These are phyloP conservation scores for Heliconius erato DNA, from an alignment of 2,888 invertebrate genomes.

Conservation along the genomic window DNA sequence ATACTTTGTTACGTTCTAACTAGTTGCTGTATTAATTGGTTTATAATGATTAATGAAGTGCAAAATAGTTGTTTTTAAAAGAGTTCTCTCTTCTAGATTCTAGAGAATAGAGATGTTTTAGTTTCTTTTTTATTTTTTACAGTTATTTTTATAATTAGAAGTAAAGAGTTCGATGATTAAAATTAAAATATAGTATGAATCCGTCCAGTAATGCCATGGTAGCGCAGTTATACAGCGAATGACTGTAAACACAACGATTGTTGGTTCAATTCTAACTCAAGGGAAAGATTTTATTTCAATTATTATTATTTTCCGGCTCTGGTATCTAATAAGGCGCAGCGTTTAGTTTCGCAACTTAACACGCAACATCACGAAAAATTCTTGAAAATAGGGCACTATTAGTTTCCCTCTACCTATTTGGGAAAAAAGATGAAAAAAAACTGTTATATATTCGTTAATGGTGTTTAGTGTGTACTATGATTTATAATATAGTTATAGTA, in stretches of 20 bases:
- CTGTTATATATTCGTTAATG: not conserved
- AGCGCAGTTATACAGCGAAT: too few species aligned
- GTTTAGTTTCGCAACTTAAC: too few species aligned
- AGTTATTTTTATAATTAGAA: too few species aligned
- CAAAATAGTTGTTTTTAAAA: not conserved
- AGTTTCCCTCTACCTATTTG: not conserved
- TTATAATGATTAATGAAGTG: constrained; percentile 18
- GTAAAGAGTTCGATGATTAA: too few species aligned
- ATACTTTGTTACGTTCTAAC: constrained; percentile 24
- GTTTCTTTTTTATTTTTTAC: not conserved
- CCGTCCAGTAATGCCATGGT: too few species aligned
- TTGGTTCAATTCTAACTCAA: too few species aligned
- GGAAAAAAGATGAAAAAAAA: not conserved
- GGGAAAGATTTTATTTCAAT: too few species aligned
- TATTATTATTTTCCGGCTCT: too few species aligned
- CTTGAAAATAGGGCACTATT: not conserved
- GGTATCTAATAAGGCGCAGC: too few species aligned
- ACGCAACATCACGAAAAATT: not conserved
- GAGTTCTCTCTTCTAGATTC: too few species aligned
- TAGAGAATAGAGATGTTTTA: not conserved
- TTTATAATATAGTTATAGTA: constrained; percentile 7
- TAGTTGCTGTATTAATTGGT: constrained; percentile 16
- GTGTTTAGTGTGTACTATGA: constrained; percentile 14
- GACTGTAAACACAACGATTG: too few species aligned
- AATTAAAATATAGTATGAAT: too few species aligned